Conservation (phyloP, 2,888 invertebrate genomes). For the Meiosimyza platycephala region DNA sequence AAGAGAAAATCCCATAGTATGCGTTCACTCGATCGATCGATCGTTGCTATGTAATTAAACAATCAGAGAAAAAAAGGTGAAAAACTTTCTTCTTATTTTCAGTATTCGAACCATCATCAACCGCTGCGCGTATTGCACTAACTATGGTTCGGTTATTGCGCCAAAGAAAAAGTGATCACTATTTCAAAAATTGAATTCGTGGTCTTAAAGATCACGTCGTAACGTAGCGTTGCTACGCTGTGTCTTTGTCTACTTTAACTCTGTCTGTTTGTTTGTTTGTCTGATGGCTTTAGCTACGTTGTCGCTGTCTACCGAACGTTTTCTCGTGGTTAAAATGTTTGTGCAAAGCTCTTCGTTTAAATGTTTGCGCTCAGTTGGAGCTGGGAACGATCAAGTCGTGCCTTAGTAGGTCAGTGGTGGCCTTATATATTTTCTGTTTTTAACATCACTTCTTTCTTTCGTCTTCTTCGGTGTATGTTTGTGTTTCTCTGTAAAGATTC, state of each 20-base stretch:
- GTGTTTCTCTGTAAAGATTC: not conserved
- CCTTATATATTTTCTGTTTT: conserved; percentile 39
- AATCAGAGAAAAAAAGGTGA: conserved; percentile 8
- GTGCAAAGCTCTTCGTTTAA: too few species aligned
- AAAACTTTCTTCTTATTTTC: conserved; percentile 11
- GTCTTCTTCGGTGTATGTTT: not conserved
- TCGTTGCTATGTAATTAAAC: too few species aligned
- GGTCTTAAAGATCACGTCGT: conserved; percentile 13
- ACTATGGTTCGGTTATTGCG: conserved; percentile 10
- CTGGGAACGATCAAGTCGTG: conserved; percentile 19
- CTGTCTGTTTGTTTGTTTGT: conserved; percentile 22
- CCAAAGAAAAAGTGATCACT: conserved; percentile 38
- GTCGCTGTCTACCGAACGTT: not conserved
- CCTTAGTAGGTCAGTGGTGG: conserved; percentile 51
- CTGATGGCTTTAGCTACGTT: conserved; percentile 32
- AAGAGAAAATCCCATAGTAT: not conserved
- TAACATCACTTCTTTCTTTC: conserved; percentile 8
- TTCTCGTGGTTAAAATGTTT: too few species aligned
- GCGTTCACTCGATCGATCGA: too few species aligned
- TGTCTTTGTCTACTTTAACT: conserved; percentile 2
- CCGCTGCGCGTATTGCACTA: conserved; percentile 17
- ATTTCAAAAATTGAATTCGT: conserved; percentile 33
- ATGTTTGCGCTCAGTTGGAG: conserved; percentile 1
- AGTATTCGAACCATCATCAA: conserved; percentile 23
- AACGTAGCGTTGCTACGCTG: not conserved